Evolutionary conservation across 2,888 invertebrate species (phyloP).

Genomic region (Cynaeus angustus): DNA sequence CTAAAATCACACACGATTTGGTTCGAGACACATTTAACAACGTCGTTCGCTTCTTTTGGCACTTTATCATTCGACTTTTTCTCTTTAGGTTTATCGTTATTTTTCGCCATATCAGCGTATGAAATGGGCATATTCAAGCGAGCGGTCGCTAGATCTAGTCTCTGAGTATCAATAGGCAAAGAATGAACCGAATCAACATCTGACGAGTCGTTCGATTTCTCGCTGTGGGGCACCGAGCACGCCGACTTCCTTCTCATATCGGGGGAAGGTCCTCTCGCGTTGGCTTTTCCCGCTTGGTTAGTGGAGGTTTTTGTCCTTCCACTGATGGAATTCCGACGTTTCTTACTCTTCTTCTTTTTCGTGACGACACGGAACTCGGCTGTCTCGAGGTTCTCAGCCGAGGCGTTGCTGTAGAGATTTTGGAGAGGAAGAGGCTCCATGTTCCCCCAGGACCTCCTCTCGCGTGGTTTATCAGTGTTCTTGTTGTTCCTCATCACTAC

Average conservation of each 20-base stretch:
- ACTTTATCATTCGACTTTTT: conserved; percentile 59
- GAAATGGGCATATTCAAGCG: conserved; percentile 71
- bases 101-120: conserved; percentile 87
- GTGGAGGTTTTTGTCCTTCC: conserved; percentile 57
- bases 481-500: conserved; percentile 64
- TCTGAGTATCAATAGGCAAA: conserved; percentile 76
- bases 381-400: conserved; percentile 72
- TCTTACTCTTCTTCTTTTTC: conserved; percentile 87
- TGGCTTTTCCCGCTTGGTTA: conserved; percentile 17
- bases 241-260: conserved; percentile 79
- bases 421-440: conserved; percentile 63
- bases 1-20: conserved; percentile 19
- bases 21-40: conserved; percentile 21
- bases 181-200: conserved; percentile 91
- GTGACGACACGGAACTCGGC: conserved; percentile 89
- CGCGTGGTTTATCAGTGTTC: conserved; percentile 64
- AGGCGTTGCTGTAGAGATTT: conserved; percentile 65
- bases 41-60: conserved; percentile 49
- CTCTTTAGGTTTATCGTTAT: conserved; percentile 61
- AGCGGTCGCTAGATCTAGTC: conserved; percentile 38
- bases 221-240: conserved; percentile 86
- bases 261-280: conserved; percentile 53
- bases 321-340: conserved; percentile 75
- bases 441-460: conserved; percentile 67
- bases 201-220: conserved; percentile 87